phyloP scores from a whole-genome alignment of 2,888 invertebrate genomes.

The Cremastinae sp. region DNA sequence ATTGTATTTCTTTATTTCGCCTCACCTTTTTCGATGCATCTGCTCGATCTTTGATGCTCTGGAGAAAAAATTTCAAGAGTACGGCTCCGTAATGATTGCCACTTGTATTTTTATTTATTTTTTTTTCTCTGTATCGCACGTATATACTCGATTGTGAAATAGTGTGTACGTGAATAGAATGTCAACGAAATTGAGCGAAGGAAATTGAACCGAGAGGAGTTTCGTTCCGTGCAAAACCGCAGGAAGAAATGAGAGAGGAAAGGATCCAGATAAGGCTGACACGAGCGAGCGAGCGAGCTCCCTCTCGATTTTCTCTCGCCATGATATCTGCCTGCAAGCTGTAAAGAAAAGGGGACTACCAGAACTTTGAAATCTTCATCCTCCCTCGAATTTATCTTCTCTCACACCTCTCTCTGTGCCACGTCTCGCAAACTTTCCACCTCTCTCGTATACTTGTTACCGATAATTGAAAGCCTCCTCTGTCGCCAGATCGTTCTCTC shows the following conservation, averaged over 20 bases:
- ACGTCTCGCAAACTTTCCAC: background rate
- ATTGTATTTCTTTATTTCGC: background rate
- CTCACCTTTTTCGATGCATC: background rate
- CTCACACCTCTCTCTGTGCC: background rate
- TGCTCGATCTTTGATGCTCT: background rate
- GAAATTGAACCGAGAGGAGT: constrained; percentile 55
- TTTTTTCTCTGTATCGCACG: constrained; percentile 42
- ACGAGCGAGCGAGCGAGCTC: constrained; percentile 12
- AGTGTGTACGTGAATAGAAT: constrained; percentile 22
- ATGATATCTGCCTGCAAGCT: constrained; percentile 39
- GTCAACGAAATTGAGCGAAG: constrained; percentile 57
- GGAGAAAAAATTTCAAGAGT: background rate
- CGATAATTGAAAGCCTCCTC: constrained; percentile 48
- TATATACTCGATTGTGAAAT: constrained; percentile 46
- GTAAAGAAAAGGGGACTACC: constrained; percentile 21
- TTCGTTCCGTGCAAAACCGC: constrained; percentile 9
- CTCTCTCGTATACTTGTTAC: constrained; percentile 17
- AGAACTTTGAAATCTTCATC: constrained; percentile 44
- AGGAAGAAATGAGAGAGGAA: constrained; percentile 3
- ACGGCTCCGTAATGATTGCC: constrained; percentile 50
- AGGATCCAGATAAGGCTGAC: constrained; percentile 26
- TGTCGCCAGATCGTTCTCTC: constrained; percentile 4
- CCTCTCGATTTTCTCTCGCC: constrained; percentile 39
- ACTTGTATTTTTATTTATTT: constrained; percentile 9
- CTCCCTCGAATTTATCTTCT: constrained; percentile 9